phyloP scores from a whole-genome alignment of 2,888 invertebrate genomes.

The Drosophila neutralis region DNA sequence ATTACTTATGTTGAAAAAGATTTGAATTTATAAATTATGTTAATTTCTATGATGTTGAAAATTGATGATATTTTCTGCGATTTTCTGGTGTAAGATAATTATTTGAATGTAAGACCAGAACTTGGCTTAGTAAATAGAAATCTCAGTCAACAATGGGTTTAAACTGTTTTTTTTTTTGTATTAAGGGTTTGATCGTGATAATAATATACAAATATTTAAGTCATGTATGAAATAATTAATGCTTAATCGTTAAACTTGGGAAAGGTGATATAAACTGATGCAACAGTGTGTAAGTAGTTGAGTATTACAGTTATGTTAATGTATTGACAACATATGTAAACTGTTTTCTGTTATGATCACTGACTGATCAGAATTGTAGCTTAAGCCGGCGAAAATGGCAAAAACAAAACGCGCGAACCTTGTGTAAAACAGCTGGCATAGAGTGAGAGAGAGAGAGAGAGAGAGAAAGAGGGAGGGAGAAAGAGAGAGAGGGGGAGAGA shows the following conservation, averaged over 20 bases:
- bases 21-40: not conserved
- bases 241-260: not conserved
- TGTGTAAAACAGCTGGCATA: conserved; percentile 56
- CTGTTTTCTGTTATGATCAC: not conserved
- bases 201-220: not conserved
- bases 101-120: not conserved
- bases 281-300: not conserved
- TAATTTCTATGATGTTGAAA: not conserved
- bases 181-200: not conserved
- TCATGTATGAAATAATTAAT: not conserved
- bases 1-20: not conserved
- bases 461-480: conserved; percentile 1
- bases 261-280: not conserved
- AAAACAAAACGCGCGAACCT: conserved; percentile 38
- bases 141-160: not conserved
- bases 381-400: conserved; percentile 39
- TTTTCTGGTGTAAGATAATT: not conserved
- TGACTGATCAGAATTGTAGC: not conserved
- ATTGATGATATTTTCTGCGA: not conserved
- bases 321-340: not conserved
- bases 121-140: not conserved
- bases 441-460: not conserved
- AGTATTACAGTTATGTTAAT: not conserved
- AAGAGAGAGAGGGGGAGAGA: conserved; percentile 1
- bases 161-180: not conserved